A percentile compares a stretch with the other conserved stretches of the same genome.
Conservation (phyloP, 1,140 invertebrate species). For the Megathymus violae region DNA sequence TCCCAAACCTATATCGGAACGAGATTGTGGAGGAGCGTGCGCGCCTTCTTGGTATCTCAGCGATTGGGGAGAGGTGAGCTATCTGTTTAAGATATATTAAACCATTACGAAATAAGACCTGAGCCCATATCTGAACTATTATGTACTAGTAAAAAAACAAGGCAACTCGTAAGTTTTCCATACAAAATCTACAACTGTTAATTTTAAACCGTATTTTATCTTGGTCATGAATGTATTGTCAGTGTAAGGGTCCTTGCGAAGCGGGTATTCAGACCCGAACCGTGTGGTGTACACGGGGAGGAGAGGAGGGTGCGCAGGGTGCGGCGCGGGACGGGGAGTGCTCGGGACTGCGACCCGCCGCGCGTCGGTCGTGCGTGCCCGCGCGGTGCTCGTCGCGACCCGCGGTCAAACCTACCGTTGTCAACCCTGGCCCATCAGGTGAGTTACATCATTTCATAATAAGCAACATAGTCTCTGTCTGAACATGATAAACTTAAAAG, state of each 20-base stretch:
- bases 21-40: constrained; percentile 69
- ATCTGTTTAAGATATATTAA: background rate
- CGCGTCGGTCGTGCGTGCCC: constrained; percentile 66
- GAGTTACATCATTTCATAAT: background rate
- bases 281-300: constrained; percentile 73
- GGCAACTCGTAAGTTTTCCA: background rate
- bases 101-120: too few relatives aligned
- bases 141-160: too few relatives aligned
- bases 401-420: constrained; percentile 39
- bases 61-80: constrained; percentile 85
- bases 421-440: constrained; percentile 36
- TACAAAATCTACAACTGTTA: too few relatives aligned
- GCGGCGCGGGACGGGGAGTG: constrained; percentile 63
- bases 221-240: too few relatives aligned
- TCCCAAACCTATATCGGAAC: constrained; percentile 64
- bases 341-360: constrained; percentile 53
- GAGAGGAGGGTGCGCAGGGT: constrained; percentile 57
- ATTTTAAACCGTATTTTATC: too few relatives aligned
- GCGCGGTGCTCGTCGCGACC: constrained; percentile 64
- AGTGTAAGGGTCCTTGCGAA: constrained; percentile 80
- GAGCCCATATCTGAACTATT: too few relatives aligned
- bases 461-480: too few relatives aligned
- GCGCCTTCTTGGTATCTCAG: constrained; percentile 85
- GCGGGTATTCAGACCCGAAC: constrained; percentile 72
- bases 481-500: too few relatives aligned